Conservation (phyloP, 2,888 invertebrate species). For the Onthophagus sagittarius region DNA sequence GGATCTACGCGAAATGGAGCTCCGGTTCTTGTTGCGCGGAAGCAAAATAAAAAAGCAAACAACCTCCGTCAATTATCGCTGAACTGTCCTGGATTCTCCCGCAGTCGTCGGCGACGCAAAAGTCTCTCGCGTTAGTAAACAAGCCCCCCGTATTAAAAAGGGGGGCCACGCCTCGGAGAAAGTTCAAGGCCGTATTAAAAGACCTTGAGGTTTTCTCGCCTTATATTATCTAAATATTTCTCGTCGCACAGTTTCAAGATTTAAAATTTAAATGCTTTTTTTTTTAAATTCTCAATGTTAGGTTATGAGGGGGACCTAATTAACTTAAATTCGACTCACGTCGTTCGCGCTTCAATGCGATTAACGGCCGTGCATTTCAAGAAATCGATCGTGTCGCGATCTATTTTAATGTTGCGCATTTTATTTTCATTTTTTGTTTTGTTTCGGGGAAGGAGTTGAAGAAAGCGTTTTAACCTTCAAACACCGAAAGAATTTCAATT, state of each 20-base stretch:
- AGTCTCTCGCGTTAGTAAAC: not conserved
- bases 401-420: not conserved
- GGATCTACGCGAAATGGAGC: not conserved
- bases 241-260: too few relatives aligned
- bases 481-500: too few relatives aligned
- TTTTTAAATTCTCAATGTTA: not conserved
- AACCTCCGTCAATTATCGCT: not conserved
- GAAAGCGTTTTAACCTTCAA: too few relatives aligned
- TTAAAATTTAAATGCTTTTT: too few relatives aligned
- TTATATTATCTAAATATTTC: not conserved
- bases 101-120: not conserved
- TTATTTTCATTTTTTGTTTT: too few relatives aligned
- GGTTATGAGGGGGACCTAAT: not conserved
- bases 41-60: conserved; percentile 5
- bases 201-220: conserved; percentile 6
- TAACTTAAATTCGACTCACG: not conserved
- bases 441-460: too few relatives aligned
- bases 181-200: conserved; percentile 1
- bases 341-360: not conserved
- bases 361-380: not conserved
- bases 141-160: not conserved
- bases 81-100: conserved; percentile 8
- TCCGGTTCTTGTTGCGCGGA: not conserved
- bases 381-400: not conserved
- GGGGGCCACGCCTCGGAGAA: conserved; percentile 8